These are phyloP conservation scores for Furnarius figulus DNA, from an alignment of 2,113 vertebrate genomes.

Conservation along the genomic window DNA sequence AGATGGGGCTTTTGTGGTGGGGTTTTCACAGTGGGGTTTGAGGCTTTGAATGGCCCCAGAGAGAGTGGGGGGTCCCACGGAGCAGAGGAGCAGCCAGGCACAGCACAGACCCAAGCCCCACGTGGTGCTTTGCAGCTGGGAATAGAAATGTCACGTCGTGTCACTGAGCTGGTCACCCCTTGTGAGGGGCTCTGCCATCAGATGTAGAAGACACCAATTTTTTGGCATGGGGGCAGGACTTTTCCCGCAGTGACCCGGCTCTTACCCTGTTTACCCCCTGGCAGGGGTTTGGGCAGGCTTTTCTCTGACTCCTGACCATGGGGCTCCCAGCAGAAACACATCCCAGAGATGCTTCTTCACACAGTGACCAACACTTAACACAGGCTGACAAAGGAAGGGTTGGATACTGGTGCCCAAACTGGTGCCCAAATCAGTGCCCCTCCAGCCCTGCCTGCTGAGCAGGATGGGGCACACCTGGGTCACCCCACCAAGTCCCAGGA, in stretches of 20 bases:
- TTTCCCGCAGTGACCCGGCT: accelerated
- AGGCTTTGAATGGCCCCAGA: accelerated
- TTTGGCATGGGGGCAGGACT: background rate
- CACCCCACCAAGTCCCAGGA: background rate
- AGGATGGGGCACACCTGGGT: background rate
- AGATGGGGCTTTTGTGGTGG: accelerated
- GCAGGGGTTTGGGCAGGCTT: background rate
- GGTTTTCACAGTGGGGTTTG: accelerated
- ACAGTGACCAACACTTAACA: accelerated
- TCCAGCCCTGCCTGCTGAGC: background rate
- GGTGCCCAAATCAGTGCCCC: background rate
- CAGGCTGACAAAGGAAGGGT: background rate
- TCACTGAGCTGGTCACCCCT: accelerated
- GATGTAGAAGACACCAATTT: accelerated
- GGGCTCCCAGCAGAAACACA: background rate
- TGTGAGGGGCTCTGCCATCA: too few species aligned
- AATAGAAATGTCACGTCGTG: accelerated
- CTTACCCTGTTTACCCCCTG: accelerated
- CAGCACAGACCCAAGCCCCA: accelerated
- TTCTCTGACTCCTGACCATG: accelerated
- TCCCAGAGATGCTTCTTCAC: background rate
- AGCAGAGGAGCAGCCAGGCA: accelerated
- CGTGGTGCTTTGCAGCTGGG: accelerated
- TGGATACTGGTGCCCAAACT: background rate
- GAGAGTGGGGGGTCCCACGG: accelerated